phyloP scores from a whole-genome alignment of 2,888 invertebrate species.

The Andrena haemorrhoa region DNA sequence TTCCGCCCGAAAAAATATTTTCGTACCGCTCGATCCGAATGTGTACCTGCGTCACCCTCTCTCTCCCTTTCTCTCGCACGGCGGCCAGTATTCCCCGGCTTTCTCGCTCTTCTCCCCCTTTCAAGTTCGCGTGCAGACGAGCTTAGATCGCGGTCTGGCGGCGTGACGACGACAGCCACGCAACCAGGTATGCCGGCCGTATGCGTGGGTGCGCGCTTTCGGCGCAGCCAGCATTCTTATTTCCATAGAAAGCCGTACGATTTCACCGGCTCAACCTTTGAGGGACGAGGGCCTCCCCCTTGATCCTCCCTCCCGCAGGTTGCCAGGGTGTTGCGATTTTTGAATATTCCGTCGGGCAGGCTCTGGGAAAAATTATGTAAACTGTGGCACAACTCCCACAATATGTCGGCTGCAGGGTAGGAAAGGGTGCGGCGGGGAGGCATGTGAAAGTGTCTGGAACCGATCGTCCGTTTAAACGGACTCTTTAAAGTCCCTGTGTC shows the following conservation, averaged over 20 bases:
- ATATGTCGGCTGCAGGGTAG: conserved; percentile 44
- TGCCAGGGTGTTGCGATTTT: conserved; percentile 78
- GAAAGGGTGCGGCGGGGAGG: conserved; percentile 47
- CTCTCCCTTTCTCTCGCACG: background rate
- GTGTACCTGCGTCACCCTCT: conserved; percentile 55
- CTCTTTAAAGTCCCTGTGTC: conserved; percentile 22
- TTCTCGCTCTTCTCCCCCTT: conserved; percentile 68
- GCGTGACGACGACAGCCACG: conserved; percentile 52
- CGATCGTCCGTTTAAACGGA: conserved; percentile 30
- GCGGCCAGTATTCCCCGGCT: conserved; percentile 14
- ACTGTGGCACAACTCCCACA: conserved; percentile 68
- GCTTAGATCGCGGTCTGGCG: conserved; percentile 70
- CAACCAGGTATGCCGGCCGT: conserved; percentile 37
- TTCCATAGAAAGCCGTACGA: conserved; percentile 82
- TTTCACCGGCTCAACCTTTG: conserved; percentile 79
- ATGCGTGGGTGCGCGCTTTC: conserved; percentile 58
- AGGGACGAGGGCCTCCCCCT: conserved; percentile 69
- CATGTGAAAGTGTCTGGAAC: conserved; percentile 39
- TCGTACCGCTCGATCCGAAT: conserved; percentile 70
- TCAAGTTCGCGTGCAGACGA: conserved; percentile 74
- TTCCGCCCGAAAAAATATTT: conserved; percentile 80
- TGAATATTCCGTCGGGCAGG: conserved; percentile 66
- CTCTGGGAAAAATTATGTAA: conserved; percentile 80
- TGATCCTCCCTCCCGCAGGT: conserved; percentile 61
- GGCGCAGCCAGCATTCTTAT: conserved; percentile 79